Evolutionary conservation across 2,888 invertebrate species (phyloP), one percentile per base, ranked within the genome.

Genomic region (Ischnura elegans): DNA sequence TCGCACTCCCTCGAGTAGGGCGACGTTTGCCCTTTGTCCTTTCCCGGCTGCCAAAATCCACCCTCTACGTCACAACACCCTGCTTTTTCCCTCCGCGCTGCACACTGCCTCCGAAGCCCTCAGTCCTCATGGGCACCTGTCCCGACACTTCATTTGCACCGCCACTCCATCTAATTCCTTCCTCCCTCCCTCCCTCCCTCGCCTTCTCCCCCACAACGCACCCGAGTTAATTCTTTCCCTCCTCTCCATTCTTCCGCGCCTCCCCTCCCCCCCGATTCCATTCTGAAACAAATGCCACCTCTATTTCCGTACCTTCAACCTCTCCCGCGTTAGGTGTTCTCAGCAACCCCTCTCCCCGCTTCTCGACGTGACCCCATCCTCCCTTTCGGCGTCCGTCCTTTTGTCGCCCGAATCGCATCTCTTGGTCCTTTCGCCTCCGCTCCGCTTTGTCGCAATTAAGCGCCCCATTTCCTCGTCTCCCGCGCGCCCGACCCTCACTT

Each of bases 1-100:
- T 51, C 51, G 6, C 51, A n/a, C 51, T 51, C 51, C 51, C 10
- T 8, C 47, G 8, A 19, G 61, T 5, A 61, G 16, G 13, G 51
- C 61, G 61, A 61, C 61, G 61, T 61, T n/a, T 19, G 61, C 61
- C 61, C 61, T 61, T 61, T 61, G 61, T 61, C 61, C 61, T 61
- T 61, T 61, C 61, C n/a, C n/a, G 61, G n/a, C 61, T 61, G 61
- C 61, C 61, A 61, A 61, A 61, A 61, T n/a, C n/a, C 21, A n/a
- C n/a, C n/a, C 61, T n/a, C 61, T n/a, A n/a, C 61, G 61, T n/a
- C 61, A 61, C 61, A 61, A 61, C 61, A 61, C 61, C 25, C n/a
- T 4, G n/a, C 61, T 8, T n/a, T 61, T 25, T 19, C 51, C 61
- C 61, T n/a, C 21, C 61, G n/a, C n/a, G n/a, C 0, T 5, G 8